Conservation (phyloP, 53 echinoderm and acorn worm species). For the Arbacia lixula region DNA sequence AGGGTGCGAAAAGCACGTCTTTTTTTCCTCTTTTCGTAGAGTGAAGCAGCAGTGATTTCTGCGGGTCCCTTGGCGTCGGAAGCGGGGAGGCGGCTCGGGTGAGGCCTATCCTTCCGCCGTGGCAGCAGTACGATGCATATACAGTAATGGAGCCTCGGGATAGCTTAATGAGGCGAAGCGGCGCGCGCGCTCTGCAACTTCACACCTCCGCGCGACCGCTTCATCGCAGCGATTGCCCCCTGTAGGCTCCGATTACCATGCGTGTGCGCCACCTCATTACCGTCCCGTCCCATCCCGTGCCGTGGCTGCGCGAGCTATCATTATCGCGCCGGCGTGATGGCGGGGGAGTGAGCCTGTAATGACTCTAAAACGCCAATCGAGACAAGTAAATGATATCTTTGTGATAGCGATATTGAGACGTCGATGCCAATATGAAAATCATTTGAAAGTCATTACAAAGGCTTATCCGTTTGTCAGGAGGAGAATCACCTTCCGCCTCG, state of each 20-base stretch:
- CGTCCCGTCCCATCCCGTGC: background rate
- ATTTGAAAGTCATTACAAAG: constrained; percentile 57
- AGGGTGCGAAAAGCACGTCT: constrained; percentile 51
- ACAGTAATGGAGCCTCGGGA: constrained; percentile 37
- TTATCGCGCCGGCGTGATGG: constrained; percentile 25
- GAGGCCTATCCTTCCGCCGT: constrained; percentile 15
- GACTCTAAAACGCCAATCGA: constrained; percentile 50
- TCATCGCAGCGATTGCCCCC: constrained; percentile 31
- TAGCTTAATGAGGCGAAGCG: constrained; percentile 60
- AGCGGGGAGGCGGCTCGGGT: constrained; percentile 45
- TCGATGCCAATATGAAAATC: constrained; percentile 61
- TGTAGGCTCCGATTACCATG: constrained; percentile 47
- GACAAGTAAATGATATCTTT: constrained; percentile 59
- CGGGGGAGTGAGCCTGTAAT: constrained; percentile 51
- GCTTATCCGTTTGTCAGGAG: constrained; percentile 16
- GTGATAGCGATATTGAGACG: constrained; percentile 61
- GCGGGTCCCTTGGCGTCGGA: constrained; percentile 40
- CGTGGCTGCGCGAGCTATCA: background rate
- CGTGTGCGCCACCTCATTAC: constrained; percentile 25
- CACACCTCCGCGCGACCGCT: constrained; percentile 58
- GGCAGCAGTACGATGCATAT: constrained; percentile 17
- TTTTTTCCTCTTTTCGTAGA: constrained; percentile 10
- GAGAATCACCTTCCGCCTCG: background rate
- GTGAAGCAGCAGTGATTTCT: constrained; percentile 50
- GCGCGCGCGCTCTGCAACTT: constrained; percentile 57